Conservation (phyloP, 2,888 invertebrate genomes). For the Marronus borbonicus region DNA sequence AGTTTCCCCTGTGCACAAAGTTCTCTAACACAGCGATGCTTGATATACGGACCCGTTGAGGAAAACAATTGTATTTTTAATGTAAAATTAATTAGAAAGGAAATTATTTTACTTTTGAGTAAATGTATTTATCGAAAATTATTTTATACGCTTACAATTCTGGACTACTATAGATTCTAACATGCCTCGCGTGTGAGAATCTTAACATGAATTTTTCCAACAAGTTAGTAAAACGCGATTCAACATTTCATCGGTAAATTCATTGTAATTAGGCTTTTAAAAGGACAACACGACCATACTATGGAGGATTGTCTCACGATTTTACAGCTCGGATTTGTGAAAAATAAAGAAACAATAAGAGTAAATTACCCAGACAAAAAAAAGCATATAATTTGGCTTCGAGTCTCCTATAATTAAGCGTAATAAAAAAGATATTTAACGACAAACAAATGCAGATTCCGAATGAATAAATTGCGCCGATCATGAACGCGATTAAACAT, state of each 20-base stretch:
- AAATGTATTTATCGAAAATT: too few species aligned
- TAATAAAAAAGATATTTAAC: slow-evolving; percentile 27
- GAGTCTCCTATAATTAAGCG: slow-evolving; percentile 27
- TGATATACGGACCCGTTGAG: too few species aligned
- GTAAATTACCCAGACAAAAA: neutral
- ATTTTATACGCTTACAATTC: slow-evolving; percentile 9
- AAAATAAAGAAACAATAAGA: slow-evolving; percentile 19
- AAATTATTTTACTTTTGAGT: too few species aligned
- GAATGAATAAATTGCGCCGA: slow-evolving; percentile 28
- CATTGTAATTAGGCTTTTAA: slow-evolving; percentile 65
- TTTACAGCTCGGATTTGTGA: slow-evolving; percentile 30
- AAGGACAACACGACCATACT: slow-evolving; percentile 58
- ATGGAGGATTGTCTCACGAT: slow-evolving; percentile 43
- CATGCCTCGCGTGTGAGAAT: slow-evolving; percentile 64
- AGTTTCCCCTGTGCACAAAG: slow-evolving; percentile 47
- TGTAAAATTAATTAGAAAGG: too few species aligned
- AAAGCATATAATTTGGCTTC: slow-evolving; percentile 10
- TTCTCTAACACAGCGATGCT: too few species aligned
- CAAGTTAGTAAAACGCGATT: slow-evolving; percentile 64
- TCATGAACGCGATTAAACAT: slow-evolving; percentile 4
- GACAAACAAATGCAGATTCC: slow-evolving; percentile 21
- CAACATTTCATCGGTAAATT: slow-evolving; percentile 64
- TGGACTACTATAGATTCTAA: slow-evolving; percentile 59
- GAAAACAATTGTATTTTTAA: neutral
- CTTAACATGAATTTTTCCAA: slow-evolving; percentile 62